Evolutionary conservation across 2,113 vertebrate genomes (phyloP), one percentile per base, ranked within the genome.

Genomic region (Garra rufa): DNA sequence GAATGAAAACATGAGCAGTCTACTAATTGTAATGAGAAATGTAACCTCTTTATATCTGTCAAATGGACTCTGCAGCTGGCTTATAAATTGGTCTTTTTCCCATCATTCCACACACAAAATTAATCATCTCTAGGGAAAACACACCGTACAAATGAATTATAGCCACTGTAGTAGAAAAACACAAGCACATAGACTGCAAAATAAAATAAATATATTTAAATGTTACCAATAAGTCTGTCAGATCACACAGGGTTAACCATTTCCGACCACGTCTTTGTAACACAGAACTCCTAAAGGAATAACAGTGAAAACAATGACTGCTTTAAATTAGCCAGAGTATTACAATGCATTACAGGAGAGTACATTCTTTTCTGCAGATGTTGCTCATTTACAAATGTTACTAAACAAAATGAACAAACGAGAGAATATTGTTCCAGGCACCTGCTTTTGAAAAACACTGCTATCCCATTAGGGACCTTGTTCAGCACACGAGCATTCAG

Each of bases 11-110:
- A 38, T 21, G 3, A 69, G 8, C 30, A 19, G 65, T 69, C 17
- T 38, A 67, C 30, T 67, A 67, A 38, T 21, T 67, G 17, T 67
- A 69, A 69, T 67, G 65, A 67, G 30, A 19, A 67, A 38, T 69
- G 9, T 21, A 69, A 21, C 65, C 9, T 69, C 30, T 38, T 67
- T 34, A 38, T 9, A 67, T 38, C 65, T 38, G 17, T 67, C 65
- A 38, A 38, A 67, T 38, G 17, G 30, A 67, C 3, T 65, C 61
- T 65, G 28, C 61, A 65, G 30, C 17, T 67, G 30, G 30, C 3
- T 34, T 67, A 10, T 38, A 67, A 38, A 38, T 38, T 34, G 9
- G 17, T 38, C 9, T 38, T 69, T 67, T 69, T 10, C 1, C 8
- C 30, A 38, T 69, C 30, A 38, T 69, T 69, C 30, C 28, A 28